phyloP scores from a whole-genome alignment of 2,113 vertebrate genomes.

The Chaetodon auriga region DNA sequence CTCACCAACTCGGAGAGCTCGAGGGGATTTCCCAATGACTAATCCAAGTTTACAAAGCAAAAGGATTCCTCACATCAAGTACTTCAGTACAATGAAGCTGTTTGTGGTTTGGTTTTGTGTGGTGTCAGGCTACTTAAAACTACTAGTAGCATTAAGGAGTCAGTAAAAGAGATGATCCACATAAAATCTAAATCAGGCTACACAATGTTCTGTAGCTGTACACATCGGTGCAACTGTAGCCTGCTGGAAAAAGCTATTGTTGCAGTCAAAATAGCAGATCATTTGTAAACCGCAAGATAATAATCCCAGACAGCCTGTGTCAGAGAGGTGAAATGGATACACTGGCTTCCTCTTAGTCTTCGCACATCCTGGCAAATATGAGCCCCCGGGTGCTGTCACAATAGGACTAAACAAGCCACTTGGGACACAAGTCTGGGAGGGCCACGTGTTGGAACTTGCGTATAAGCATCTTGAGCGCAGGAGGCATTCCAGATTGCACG shows the following conservation, averaged over 20 bases:
- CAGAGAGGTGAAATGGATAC: conserved; percentile 61
- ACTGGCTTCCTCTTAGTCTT: conserved; percentile 53
- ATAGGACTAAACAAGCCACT: conserved; percentile 68
- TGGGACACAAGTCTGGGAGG: conserved; percentile 42
- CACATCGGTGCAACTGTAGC: neutral
- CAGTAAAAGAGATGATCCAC: conserved; percentile 27
- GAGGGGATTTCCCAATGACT: conserved; percentile 64
- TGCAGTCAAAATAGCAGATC: conserved; percentile 59
- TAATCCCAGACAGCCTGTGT: conserved; percentile 44
- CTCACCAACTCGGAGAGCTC: conserved; percentile 36
- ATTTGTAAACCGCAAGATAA: conserved; percentile 67
- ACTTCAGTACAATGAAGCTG: conserved; percentile 21
- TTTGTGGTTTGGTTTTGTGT: conserved; percentile 43
- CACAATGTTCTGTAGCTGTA: neutral
- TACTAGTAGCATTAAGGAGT: conserved; percentile 34
- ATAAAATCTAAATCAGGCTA: conserved; percentile 12
- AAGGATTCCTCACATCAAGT: conserved; percentile 31
- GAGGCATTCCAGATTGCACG: conserved; percentile 60
- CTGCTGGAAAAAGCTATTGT: conserved; percentile 44
- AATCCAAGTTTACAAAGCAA: conserved; percentile 61
- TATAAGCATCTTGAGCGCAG: conserved; percentile 34
- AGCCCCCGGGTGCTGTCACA: conserved; percentile 69
- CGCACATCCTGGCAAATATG: conserved; percentile 58
- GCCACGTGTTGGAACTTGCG: conserved; percentile 69
- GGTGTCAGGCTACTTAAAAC: conserved; percentile 20